These are phyloP conservation scores for Remorina albescens DNA, from an alignment of 2,797 vertebrate genomes.

Conservation along the genomic window DNA sequence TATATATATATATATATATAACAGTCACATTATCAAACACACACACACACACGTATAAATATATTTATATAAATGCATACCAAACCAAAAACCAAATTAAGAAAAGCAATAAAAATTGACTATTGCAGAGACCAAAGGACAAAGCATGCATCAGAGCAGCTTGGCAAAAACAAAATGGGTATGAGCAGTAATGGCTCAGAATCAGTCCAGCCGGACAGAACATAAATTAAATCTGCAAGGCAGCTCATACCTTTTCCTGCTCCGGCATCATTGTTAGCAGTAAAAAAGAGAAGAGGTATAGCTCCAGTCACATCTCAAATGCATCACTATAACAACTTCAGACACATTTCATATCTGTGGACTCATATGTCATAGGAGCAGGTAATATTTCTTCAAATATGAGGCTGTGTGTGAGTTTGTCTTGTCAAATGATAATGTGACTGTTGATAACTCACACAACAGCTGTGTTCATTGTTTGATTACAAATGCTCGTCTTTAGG, in stretches of 20 bases:
- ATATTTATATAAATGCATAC: too few species aligned
- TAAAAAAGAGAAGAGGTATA: conserved; percentile 81
- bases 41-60: too few species aligned
- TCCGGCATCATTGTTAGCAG: conserved; percentile 82
- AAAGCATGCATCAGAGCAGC: conserved; percentile 54
- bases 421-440: too few species aligned
- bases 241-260: conserved; percentile 96
- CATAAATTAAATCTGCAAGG: conserved; percentile 21
- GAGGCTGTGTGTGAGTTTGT: too few species aligned
- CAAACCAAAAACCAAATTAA: too few species aligned
- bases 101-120: conserved; percentile 11
- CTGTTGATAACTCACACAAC: too few species aligned
- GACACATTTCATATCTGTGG: background rate
- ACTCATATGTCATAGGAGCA: too few species aligned
- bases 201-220: conserved; percentile 4
- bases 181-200: background rate
- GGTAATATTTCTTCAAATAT: background rate
- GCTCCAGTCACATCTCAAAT: conserved; percentile 8
- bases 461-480: too few species aligned
- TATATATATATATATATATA: too few species aligned
- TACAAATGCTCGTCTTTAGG: too few species aligned
- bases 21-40: too few species aligned
- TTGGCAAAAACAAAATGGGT: conserved; percentile 28
- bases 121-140: conserved; percentile 1
- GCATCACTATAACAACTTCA: background rate